Percentiles rank a stretch among this genome's conserved stretches.
phyloP scores from a whole-genome alignment of 2,113 vertebrate species.

The Podocnemis expansa region DNA sequence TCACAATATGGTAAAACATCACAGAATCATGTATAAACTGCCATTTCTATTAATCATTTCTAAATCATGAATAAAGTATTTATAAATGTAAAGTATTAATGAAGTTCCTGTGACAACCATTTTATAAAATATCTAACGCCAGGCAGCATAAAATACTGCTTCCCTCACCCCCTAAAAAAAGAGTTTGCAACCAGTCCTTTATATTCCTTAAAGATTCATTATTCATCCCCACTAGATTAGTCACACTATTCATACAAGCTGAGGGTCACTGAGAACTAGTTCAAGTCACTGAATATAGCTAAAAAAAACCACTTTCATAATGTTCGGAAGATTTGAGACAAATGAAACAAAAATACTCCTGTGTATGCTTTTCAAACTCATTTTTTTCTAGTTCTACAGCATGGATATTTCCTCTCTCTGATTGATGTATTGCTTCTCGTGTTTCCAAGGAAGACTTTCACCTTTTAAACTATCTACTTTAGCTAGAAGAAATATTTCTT shows the following conservation, averaged over 20 bases:
- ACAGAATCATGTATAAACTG: constrained; percentile 53
- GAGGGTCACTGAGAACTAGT: constrained; percentile 25
- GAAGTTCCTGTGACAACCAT: constrained; percentile 63
- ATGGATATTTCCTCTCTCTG: constrained; percentile 40
- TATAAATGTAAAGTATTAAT: constrained; percentile 58
- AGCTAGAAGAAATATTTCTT: not conserved
- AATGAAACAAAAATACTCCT: constrained; percentile 50
- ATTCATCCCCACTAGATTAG: constrained; percentile 55
- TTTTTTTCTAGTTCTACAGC: constrained; percentile 51
- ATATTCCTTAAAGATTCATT: constrained; percentile 73
- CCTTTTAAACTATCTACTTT: constrained; percentile 28
- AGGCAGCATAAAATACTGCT: constrained; percentile 42
- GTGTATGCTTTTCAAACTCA: constrained; percentile 53
- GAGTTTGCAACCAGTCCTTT: constrained; percentile 57
- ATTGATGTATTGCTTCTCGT: constrained; percentile 56
- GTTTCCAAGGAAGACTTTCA: constrained; percentile 31
- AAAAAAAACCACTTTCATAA: constrained; percentile 38
- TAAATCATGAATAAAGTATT: constrained; percentile 73
- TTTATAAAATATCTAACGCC: constrained; percentile 59
- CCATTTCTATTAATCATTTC: constrained; percentile 64
- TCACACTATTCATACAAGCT: constrained; percentile 38
- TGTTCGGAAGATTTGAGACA: constrained; percentile 64
- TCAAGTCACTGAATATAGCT: constrained; percentile 38
- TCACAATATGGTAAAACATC: constrained; percentile 59
- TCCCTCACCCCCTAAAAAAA: not conserved